Conservation (phyloP, 2,113 vertebrate species). For the Psephotus haematonotus region DNA sequence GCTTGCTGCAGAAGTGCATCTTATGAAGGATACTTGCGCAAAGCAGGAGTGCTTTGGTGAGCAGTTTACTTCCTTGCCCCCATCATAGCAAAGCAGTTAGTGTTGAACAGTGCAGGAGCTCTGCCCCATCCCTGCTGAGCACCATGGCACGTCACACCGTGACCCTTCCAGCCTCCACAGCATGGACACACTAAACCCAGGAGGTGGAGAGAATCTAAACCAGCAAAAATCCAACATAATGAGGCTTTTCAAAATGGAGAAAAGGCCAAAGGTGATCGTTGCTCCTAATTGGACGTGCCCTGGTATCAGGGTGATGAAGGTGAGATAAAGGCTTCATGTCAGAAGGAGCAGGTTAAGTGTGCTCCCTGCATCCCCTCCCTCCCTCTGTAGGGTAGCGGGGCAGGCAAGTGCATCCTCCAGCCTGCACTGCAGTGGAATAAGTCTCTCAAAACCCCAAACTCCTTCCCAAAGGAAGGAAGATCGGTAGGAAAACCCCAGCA, state of each 20-base stretch:
- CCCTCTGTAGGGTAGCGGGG: background rate
- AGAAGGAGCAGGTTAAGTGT: background rate
- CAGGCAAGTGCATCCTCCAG: background rate
- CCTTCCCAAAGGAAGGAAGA: background rate
- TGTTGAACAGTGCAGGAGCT: background rate
- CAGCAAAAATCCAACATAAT: background rate
- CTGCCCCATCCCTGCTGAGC: background rate
- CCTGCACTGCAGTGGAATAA: background rate
- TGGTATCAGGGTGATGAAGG: background rate
- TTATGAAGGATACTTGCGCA: background rate
- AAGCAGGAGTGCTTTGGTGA: background rate
- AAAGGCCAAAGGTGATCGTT: background rate
- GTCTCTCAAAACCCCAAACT: background rate
- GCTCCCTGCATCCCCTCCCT: background rate
- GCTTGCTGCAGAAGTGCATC: background rate
- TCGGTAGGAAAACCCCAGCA: background rate
- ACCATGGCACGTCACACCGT: accelerated
- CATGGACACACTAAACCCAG: background rate
- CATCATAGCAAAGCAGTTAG: accelerated
- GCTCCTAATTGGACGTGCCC: background rate
- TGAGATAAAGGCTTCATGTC: background rate
- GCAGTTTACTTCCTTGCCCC: background rate
- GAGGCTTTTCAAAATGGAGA: background rate
- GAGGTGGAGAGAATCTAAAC: background rate
- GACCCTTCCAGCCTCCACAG: background rate